Evolutionary conservation across 2,113 vertebrate species (phyloP).

Genomic region (Suncus etruscus): DNA sequence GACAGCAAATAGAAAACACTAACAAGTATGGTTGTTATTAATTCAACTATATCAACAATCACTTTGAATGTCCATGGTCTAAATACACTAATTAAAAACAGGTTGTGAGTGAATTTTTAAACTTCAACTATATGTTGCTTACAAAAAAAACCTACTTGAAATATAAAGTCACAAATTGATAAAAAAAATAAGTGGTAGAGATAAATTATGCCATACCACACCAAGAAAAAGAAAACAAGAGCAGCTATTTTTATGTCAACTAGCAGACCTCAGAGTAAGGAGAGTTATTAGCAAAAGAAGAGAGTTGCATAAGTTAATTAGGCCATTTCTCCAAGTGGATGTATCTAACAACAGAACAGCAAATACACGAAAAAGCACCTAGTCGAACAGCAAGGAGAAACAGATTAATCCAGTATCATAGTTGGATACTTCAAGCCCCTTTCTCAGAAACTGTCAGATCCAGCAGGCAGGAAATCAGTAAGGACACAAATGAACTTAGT

Average conservation of each 20-base stretch:
- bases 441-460: not conserved
- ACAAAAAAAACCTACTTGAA: not conserved
- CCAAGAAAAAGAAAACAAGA: not conserved
- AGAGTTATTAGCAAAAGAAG: not conserved
- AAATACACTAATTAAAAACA: not conserved
- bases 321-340: not conserved
- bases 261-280: not conserved
- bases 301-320: not conserved
- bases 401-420: not conserved
- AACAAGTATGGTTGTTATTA: not conserved
- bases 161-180: not conserved
- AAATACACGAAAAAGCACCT: not conserved
- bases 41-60: not conserved
- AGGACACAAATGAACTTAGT: not conserved
- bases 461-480: constrained; percentile 22
- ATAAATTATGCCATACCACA: too few species aligned
- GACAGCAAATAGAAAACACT: not conserved
- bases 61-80: not conserved
- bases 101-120: not conserved
- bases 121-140: not conserved
- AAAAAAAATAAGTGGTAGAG: not conserved
- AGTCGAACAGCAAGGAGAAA: not conserved
- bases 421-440: not conserved
- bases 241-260: not conserved
- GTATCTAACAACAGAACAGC: not conserved